A percentile compares a stretch with the other conserved stretches of the same genome.
Conservation (phyloP, 2,797 vertebrate genomes). For the Melanogrammus aeglefinus region DNA sequence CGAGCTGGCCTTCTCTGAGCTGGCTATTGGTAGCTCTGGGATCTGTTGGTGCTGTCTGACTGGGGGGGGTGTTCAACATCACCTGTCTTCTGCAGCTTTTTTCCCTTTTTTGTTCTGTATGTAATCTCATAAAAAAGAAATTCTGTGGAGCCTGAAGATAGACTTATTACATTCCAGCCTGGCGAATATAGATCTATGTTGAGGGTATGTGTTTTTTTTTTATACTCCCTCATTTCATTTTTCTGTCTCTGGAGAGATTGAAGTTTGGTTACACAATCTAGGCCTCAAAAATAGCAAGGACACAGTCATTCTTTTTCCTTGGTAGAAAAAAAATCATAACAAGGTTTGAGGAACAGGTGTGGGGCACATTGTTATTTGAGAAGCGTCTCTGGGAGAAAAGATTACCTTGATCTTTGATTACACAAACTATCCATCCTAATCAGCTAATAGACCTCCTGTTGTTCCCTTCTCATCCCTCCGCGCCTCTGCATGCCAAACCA, state of each 20-base stretch:
- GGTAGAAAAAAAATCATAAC: slow-evolving; percentile 46
- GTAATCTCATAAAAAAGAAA: too few relatives aligned
- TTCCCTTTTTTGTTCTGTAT: slow-evolving; percentile 20
- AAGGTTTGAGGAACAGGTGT: slow-evolving; percentile 27
- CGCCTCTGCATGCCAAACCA: slow-evolving; percentile 32
- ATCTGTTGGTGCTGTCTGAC: background rate
- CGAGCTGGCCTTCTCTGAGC: background rate
- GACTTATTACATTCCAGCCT: slow-evolving; percentile 43
- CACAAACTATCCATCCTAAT: slow-evolving; percentile 1
- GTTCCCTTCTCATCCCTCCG: slow-evolving; percentile 31
- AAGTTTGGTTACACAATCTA: slow-evolving; percentile 42
- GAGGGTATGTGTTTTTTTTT: slow-evolving; percentile 41
- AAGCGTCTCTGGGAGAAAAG: slow-evolving; percentile 11
- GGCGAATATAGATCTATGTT: slow-evolving; percentile 40
- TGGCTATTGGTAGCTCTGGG: background rate
- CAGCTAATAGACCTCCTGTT: slow-evolving; percentile 27
- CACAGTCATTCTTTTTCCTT: slow-evolving; percentile 23
- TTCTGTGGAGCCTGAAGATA: slow-evolving; percentile 28
- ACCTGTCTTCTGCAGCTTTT: slow-evolving; percentile 22
- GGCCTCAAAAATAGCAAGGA: slow-evolving; percentile 29
- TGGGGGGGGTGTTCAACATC: slow-evolving; percentile 13
- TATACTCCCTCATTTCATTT: slow-evolving; percentile 44
- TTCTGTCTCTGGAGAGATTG: slow-evolving; percentile 46
- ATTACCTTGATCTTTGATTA: slow-evolving; percentile 27
- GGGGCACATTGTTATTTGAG: slow-evolving; percentile 25